A percentile compares a stretch with the other conserved stretches of the same genome.
These are phyloP conservation scores for Sinotaia quadrata DNA, from an alignment of 2,888 invertebrate species.

Conservation along the genomic window DNA sequence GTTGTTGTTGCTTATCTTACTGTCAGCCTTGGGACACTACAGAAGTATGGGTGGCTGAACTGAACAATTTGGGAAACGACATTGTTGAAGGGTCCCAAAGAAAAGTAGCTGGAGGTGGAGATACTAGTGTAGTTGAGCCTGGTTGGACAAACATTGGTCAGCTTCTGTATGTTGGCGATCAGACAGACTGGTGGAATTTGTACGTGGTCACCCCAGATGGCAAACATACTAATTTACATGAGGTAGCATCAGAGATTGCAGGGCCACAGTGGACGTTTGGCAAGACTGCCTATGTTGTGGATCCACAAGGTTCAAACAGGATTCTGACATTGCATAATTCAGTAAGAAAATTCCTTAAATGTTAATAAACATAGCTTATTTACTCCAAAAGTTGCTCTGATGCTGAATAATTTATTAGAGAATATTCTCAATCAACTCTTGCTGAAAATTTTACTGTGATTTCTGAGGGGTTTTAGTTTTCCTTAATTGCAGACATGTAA, in stretches of 20 bases:
- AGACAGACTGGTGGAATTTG: slow-evolving; percentile 71
- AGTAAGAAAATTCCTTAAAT: slow-evolving; percentile 2
- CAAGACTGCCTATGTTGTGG: slow-evolving; percentile 54
- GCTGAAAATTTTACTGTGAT: too few species aligned
- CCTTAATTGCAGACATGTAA: too few species aligned
- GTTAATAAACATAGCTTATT: too few species aligned
- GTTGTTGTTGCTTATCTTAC: too few species aligned
- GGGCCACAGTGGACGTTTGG: slow-evolving; percentile 69
- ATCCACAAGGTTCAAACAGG: slow-evolving; percentile 52
- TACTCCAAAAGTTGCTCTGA: too few species aligned
- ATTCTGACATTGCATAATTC: slow-evolving; percentile 45
- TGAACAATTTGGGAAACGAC: slow-evolving; percentile 48
- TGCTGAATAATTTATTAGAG: too few species aligned
- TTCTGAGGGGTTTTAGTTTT: too few species aligned
- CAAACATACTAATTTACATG: slow-evolving; percentile 55
- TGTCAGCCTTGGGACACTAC: slow-evolving; percentile 73
- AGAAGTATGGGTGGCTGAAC: slow-evolving; percentile 65
- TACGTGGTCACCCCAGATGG: slow-evolving; percentile 62
- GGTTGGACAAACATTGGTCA: slow-evolving; percentile 67
- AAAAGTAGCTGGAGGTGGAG: slow-evolving; percentile 58
- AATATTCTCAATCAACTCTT: too few species aligned
- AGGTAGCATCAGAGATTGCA: slow-evolving; percentile 56
- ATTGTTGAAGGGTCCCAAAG: slow-evolving; percentile 48
- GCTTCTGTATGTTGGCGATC: slow-evolving; percentile 69
- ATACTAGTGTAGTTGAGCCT: slow-evolving; percentile 67